Base-by-base conservation (phyloP, 2,888 invertebrate species). In the Noctua janthina region DNA sequence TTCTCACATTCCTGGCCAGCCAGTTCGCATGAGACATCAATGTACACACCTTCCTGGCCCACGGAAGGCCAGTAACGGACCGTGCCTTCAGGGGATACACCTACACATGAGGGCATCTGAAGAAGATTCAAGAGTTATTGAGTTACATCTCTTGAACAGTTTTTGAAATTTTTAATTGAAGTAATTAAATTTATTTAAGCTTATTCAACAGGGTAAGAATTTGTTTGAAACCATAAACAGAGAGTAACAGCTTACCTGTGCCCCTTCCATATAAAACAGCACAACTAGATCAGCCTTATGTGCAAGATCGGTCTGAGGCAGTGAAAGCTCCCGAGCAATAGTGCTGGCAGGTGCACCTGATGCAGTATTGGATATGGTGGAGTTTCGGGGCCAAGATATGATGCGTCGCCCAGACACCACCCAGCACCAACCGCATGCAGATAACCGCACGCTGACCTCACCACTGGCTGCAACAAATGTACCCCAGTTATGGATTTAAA, bases 61-160 rank as follows among this genome's bases (percentile, higher is more conserved):
- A 99, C 98, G 8, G 98, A 98, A 0, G 98, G 98, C 99, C 99
- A 99, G 95, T 98, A 99, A 1, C 99, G 98, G 1, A 99, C 98
- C 74, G 98, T 98, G 59, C 99, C 99, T 93, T 99, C 99, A 0
- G 99, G 99, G 0, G 99, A 99, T 1, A 99, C 99, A 29, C 99
- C 99, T 89, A 99, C 98, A 91, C 99, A 99, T 0, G 99, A 98
- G 15, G 99, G 98, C 93, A 98, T 97, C 97, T 98, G 79, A 43
- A 1, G 13, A 7, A 54, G 7, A 69, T 54, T 67, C 1, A 64
- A 20, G 20, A 46, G 39, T 66, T 66, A 35, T 39, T 64, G 8
- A 64, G 20, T 35, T 62, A 29, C 59, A 35, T 35, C 5, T 35
- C 29, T 64, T 64, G 17, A 20, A 29, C 62, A 15, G 35, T 64